A percentile compares a stretch with the other conserved stretches of the same genome.
These are phyloP conservation scores for Pediacus dermestoides DNA, from an alignment of 2,888 invertebrate genomes.

Conservation along the genomic window DNA sequence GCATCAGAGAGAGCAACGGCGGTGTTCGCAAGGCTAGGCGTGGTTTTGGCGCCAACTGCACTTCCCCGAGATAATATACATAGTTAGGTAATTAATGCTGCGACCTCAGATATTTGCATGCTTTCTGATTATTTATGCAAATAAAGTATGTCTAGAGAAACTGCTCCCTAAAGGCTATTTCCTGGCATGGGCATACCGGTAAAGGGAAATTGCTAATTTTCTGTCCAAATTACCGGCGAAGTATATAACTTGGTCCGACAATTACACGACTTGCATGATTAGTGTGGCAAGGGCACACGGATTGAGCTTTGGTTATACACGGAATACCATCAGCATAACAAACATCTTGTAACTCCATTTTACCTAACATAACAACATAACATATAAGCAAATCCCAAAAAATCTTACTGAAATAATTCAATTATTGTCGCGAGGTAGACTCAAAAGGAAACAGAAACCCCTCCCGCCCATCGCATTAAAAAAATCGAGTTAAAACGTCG, in stretches of 20 bases:
- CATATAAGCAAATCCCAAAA: no score
- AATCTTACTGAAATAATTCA: no score
- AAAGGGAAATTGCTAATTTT: conserved; percentile 50
- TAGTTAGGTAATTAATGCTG: conserved; percentile 50
- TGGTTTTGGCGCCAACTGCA: conserved; percentile 40
- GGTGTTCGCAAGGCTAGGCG: conserved; percentile 18
- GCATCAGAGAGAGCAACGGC: conserved; percentile 4
- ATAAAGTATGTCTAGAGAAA: conserved; percentile 45
- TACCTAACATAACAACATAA: no score
- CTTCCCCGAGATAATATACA: conserved; percentile 43
- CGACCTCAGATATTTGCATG: conserved; percentile 50
- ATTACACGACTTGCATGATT: conserved; percentile 42
- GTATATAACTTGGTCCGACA: conserved; percentile 25
- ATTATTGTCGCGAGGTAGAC: no score
- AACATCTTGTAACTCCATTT: no score
- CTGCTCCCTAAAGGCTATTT: conserved; percentile 37
- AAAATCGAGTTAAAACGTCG: no score
- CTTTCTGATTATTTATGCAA: conserved; percentile 52
- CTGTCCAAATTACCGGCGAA: conserved; percentile 40
- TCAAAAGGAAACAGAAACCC: no score
- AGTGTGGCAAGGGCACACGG: no score
- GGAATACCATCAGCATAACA: no score
- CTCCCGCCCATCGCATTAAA: no score
- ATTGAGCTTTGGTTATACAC: no score
- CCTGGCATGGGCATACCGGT: conserved; percentile 29